Base-by-base conservation (phyloP, 2,113 vertebrate genomes). In the Tylochromis polylepis region DNA sequence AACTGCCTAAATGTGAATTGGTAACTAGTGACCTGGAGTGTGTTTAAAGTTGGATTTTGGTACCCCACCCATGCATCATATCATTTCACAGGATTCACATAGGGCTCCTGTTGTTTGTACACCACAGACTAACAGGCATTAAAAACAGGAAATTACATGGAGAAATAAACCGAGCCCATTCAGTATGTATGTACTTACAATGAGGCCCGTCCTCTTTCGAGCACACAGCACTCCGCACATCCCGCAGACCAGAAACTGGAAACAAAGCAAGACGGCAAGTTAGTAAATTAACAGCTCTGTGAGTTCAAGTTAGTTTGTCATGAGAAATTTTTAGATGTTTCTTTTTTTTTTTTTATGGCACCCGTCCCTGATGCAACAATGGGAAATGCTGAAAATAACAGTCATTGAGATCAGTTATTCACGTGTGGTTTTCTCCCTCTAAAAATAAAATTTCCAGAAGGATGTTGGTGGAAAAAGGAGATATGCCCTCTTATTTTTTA, bases 161-260 rank as follows among this genome's bases (percentile, higher is more conserved):
- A 53, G 16, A 77, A 77, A 77, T 31, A 53, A 75, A 53, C 72
- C 1, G 6, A 51, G 11, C 46, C 31, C 72, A 0, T 72, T 72
- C 41, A 46, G 8, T 0, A 27, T 72, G 3, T 31, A 51, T 18
- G 8, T 92, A 99, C 98, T 99, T 97, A 99, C 98, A 27, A 98
- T 96, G 88, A 99, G 98, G 94, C 98, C 98, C 20, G 98, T 98
- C 92, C 98, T 98, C 94, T 99, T 99, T 95, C 97, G 97, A 89
- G 98, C 98, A 12, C 98, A 99, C 88, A 99, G 84, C 94, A 99
- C 97, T 94, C 98, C 98, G 89, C 98, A 99, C 92, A 98, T 95
- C 80, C 98, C 98, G 88, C 98, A 99, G 89, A 99, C 96, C 59
- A 99, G 97, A 94, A 99, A 99, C 98, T 99, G 95, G 11, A 79